phyloP scores from a whole-genome alignment of 2,888 invertebrate species.

The Athripsodes cinereus region DNA sequence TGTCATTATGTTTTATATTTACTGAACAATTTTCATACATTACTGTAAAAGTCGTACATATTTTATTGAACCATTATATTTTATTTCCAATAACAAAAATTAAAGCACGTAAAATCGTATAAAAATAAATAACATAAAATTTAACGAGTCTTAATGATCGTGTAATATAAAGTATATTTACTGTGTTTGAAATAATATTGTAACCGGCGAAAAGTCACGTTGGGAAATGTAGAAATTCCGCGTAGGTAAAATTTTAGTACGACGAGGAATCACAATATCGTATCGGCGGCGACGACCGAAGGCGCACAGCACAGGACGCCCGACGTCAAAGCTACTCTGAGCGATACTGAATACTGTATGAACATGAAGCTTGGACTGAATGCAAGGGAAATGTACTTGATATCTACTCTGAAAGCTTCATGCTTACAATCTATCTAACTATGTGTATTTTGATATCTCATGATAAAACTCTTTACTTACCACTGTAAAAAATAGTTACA shows the following conservation, averaged over 20 bases:
- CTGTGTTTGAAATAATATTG: not conserved
- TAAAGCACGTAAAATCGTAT: not conserved
- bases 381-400: not conserved
- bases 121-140: not conserved
- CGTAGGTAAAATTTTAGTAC: not conserved
- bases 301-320: conserved; percentile 3
- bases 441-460: too few species aligned
- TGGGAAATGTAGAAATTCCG: not conserved
- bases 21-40: too few species aligned
- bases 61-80: not conserved
- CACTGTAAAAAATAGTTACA: too few species aligned
- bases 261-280: not conserved
- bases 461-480: too few species aligned
- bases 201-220: not conserved
- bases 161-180: not conserved
- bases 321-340: conserved; percentile 18
- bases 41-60: too few species aligned
- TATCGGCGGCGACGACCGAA: too few species aligned
- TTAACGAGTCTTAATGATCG: not conserved
- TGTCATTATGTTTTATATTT: too few species aligned
- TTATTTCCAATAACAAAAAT: not conserved
- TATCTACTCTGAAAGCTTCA: too few species aligned
- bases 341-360: conserved; percentile 15
- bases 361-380: not conserved
- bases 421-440: too few species aligned